Evolutionary conservation across 2,888 invertebrate genomes (phyloP).

Genomic region (Halocaridina rubra): DNA sequence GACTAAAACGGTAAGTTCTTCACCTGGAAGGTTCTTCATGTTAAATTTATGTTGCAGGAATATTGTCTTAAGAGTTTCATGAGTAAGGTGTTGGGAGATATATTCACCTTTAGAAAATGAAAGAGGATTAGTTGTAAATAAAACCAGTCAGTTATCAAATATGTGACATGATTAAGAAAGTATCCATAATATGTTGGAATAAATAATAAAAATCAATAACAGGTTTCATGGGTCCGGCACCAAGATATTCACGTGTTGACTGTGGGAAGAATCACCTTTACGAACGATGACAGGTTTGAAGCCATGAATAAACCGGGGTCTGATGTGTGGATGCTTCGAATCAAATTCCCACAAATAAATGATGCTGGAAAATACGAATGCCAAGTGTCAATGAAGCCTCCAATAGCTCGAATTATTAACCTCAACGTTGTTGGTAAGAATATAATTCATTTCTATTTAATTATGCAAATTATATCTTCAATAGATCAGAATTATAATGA

Average conservation of each 20-base stretch:
- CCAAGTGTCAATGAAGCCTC: constrained; percentile 50
- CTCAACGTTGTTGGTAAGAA: constrained; percentile 57
- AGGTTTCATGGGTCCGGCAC: constrained; percentile 60
- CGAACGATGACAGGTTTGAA: constrained; percentile 52
- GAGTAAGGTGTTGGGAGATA: background rate
- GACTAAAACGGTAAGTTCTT: constrained; percentile 45
- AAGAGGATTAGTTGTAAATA: no score
- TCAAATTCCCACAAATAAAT: constrained; percentile 39
- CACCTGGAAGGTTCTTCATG: background rate
- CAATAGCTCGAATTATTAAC: constrained; percentile 29
- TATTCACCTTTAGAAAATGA: no score
- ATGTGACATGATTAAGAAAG: background rate
- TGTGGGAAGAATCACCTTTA: constrained; percentile 48
- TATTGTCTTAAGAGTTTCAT: background rate
- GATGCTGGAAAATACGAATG: constrained; percentile 57
- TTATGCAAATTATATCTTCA: no score
- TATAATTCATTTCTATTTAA: no score
- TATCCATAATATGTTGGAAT: background rate
- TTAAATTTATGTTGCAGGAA: background rate
- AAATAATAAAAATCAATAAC: background rate
- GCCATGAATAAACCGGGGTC: constrained; percentile 59
- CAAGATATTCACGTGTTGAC: constrained; percentile 58
- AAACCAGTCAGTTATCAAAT: no score
- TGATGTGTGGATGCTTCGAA: constrained; percentile 47
- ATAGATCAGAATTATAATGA: no score